Base-by-base conservation (phyloP, 2,113 vertebrate species). In the Corydoras sp. region DNA sequence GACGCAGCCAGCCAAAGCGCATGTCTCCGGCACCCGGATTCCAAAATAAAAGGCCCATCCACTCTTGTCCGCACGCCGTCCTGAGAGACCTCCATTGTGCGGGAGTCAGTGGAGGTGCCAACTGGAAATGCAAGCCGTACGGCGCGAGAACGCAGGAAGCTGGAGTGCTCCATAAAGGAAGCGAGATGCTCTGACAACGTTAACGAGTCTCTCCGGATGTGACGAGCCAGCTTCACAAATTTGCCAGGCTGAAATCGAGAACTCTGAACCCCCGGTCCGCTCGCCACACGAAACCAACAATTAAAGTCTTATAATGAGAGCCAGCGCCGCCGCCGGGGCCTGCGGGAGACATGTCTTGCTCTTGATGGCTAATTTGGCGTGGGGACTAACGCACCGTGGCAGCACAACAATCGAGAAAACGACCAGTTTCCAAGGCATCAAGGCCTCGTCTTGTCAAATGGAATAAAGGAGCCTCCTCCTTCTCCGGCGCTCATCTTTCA, bases 191-290 rank as follows among this genome's bases (percentile, higher is more conserved):
- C 29, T 59, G 54, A 43, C 18, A 51, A 59, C 31, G 51, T 72
- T 72, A 72, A 72, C 35, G 29, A 68, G 58, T 61, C 58, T 68
- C 72, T 48, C 9, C n/a, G 58, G 53, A 54, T 3, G 2, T 58
- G 15, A 72, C 58, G 70, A 72, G 24, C 2, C 51, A 61, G 61
- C 54, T 58, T 50, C 35, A 62, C 12, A 30, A 15, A 58, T 12
- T 35, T 58, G 51, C 53, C 62, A 72, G 69, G 69, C 69, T 72
- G 69, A 72, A 72, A 72, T 62, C 35, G 49, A 56, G 32, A 60
- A 2, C 30, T 63, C n/a, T 10, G 50, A 55, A 55, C 30, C 2
- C 14, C n/a, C 50, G 13, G 15, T 55, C 35, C n/a, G 35, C 29
- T 50, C 69, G 56, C 30, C 10, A 18, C 10, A 49, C 2, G 30